phyloP scores from a whole-genome alignment of 2,113 vertebrate species.

The Probosciger aterrimus region DNA sequence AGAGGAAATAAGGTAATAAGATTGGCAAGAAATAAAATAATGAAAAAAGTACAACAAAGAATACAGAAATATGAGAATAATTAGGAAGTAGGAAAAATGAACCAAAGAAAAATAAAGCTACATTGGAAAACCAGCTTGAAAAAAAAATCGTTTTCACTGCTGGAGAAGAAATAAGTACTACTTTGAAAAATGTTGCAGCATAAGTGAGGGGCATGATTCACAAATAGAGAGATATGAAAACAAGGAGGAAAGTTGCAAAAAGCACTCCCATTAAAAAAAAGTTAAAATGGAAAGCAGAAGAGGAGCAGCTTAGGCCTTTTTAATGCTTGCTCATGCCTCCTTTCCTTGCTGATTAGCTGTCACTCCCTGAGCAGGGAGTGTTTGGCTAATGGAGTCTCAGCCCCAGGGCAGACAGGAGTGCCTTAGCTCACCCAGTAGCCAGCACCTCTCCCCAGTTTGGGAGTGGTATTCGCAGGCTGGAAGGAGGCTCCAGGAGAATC shows the following conservation, averaged over 20 bases:
- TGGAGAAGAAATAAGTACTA: neutral
- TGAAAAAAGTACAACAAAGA: neutral
- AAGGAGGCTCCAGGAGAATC: neutral
- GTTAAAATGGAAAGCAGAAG: neutral
- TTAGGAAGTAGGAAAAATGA: neutral
- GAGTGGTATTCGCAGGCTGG: neutral
- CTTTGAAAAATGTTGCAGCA: neutral
- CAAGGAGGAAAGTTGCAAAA: neutral
- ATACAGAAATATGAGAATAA: neutral
- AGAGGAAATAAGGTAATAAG: neutral
- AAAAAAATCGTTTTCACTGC: neutral
- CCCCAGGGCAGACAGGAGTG: slow-evolving; percentile 41
- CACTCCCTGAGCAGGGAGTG: neutral
- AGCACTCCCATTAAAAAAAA: neutral
- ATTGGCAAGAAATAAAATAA: neutral
- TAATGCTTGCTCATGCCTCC: neutral
- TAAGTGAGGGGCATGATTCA: neutral
- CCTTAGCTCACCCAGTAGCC: slow-evolving; percentile 31
- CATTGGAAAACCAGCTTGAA: neutral
- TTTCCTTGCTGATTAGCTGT: neutral
- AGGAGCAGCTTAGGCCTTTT: neutral
- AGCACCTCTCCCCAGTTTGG: neutral
- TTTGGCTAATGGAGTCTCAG: slow-evolving; percentile 41
- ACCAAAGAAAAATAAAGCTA: neutral
- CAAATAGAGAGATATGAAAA: neutral